Percentiles rank a stretch among this genome's conserved stretches.
These are phyloP conservation scores for Pristionchus arcanus DNA, from an alignment of 2,888 invertebrate genomes.

Conservation along the genomic window DNA sequence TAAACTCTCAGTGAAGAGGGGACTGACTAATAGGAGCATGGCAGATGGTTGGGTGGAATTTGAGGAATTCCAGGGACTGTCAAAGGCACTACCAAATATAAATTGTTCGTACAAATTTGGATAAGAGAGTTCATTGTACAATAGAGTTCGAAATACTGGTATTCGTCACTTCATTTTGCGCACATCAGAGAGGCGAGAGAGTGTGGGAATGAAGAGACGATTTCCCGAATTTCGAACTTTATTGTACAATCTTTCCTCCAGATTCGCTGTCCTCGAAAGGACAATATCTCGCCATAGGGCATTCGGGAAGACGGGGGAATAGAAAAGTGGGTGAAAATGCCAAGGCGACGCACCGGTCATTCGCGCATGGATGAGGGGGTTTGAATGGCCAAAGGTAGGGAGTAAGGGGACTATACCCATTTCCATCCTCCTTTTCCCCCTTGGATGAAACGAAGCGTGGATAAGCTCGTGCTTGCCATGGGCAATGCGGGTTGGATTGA, in stretches of 20 bases:
- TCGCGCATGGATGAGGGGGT: slow-evolving; percentile 1
- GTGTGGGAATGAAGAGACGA: too few species aligned
- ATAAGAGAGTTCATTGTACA: too few species aligned
- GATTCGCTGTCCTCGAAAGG: background rate
- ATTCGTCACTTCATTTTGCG: too few species aligned
- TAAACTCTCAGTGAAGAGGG: background rate
- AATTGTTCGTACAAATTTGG: too few species aligned
- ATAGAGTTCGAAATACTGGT: too few species aligned
- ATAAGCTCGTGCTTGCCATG: slow-evolving; percentile 21
- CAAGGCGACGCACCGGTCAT: slow-evolving; percentile 38
- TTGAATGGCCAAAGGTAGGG: background rate
- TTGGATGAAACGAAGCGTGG: slow-evolving; percentile 5
- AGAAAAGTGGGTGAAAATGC: background rate
- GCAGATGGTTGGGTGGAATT: background rate
- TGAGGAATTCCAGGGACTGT: background rate
- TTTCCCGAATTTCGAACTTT: too few species aligned
- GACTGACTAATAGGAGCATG: background rate
- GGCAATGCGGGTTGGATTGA: background rate
- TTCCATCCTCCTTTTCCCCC: background rate
- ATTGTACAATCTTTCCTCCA: background rate
- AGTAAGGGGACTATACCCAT: slow-evolving; percentile 28
- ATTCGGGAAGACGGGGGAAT: background rate
- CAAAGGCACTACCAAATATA: background rate
- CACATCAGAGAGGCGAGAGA: too few species aligned
- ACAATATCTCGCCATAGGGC: background rate